Evolutionary conservation across 2,113 vertebrate species (phyloP), one percentile per base, ranked within the genome.

Genomic region (Pangasianodon gigas): DNA sequence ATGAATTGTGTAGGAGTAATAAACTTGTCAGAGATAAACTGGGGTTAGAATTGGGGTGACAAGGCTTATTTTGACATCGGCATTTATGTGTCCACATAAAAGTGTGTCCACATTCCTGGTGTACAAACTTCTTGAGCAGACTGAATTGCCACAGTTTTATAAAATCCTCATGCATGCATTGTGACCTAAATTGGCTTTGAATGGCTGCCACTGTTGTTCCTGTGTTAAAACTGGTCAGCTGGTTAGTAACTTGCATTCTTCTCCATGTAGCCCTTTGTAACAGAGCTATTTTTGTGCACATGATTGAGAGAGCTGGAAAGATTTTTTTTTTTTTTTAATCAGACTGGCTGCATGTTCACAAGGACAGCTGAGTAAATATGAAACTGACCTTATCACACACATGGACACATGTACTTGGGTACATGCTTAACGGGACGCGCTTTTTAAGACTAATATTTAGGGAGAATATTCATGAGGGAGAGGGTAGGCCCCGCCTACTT

Each of bases 401-500:
- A 85, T 60, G 13, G 41, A 83, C 37, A 85, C 60, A 62, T 44
- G 46, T 14, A 19, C 79, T 81, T 6, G 7, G 41, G 41, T 19
- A 26, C 77, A 14, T n/a, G 77, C 46, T 10, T 48, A 21, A 79
- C 3, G 44, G 29, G 44, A 48, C 46, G 44, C 21, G 46, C 44
- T 7, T 80, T 29, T 52, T n/a, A 84, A 62, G 5, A 21, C 32
- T 24, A 58, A 41, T 0, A 44, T 79, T 65, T 44, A 71, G 69
- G 41, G 11, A 77, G 65, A 88, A 86, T 79, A 67, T 85, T 84
- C 24, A 87, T 77, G 16, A 81, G 41, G 77, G 44, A 16, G 11
- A 52, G 5, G 26, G 1, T 6, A 58, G 81, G 29, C 87, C 90
- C 92, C 95, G 92, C 95, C 95, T 90, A 90, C 85, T 32, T 0